Percentiles rank a stretch among this genome's conserved stretches.
Evolutionary conservation across 2,113 vertebrate species (phyloP).

Genomic region (Paracanthobrama guichenoti): DNA sequence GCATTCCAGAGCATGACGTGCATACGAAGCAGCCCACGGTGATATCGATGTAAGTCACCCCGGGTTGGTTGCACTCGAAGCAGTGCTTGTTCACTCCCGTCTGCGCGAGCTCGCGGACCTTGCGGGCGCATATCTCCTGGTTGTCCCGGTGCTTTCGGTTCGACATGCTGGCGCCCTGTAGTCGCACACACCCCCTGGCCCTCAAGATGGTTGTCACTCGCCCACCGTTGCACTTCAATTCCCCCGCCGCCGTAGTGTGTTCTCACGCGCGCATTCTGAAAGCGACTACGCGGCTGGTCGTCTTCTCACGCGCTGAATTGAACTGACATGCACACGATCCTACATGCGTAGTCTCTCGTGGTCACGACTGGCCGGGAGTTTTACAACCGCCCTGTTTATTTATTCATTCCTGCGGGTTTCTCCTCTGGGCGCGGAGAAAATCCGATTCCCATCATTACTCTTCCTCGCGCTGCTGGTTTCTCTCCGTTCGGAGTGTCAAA

Average conservation of each 20-base stretch:
- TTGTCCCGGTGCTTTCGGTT: slow-evolving; percentile 84
- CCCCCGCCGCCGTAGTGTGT: slow-evolving; percentile 56
- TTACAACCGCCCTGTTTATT: slow-evolving; percentile 53
- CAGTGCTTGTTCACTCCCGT: slow-evolving; percentile 87
- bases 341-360: slow-evolving; percentile 29
- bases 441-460: slow-evolving; percentile 9
- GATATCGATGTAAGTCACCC: slow-evolving; percentile 90
- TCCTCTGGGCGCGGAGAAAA: slow-evolving; percentile 14
- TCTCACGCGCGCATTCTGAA: slow-evolving; percentile 72
- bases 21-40: slow-evolving; percentile 91
- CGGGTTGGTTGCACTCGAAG: slow-evolving; percentile 90
- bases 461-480: background rate
- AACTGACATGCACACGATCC: background rate
- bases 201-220: slow-evolving; percentile 16
- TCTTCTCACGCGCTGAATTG: background rate
- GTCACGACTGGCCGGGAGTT: slow-evolving; percentile 57
- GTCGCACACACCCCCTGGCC: slow-evolving; percentile 22
- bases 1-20: slow-evolving; percentile 89
- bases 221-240: slow-evolving; percentile 45
- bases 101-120: slow-evolving; percentile 86
- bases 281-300: slow-evolving; percentile 63
- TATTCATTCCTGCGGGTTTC: slow-evolving; percentile 50
- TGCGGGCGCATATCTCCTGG: slow-evolving; percentile 86
- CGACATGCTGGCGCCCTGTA: slow-evolving; percentile 68
- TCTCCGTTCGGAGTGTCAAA: slow-evolving; percentile 45